Conservation (phyloP, 2,113 vertebrate species). For the Meles meles region DNA sequence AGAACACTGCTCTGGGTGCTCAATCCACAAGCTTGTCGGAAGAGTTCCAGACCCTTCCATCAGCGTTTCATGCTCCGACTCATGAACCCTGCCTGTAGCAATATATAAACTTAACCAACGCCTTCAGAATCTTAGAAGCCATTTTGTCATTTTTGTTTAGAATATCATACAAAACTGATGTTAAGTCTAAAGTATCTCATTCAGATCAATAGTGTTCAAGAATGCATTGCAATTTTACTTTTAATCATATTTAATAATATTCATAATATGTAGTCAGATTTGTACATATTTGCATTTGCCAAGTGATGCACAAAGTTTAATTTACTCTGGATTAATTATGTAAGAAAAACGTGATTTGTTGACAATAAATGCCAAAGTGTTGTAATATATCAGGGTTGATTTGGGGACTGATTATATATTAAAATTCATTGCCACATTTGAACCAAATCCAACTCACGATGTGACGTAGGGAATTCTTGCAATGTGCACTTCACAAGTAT, state of each 20-base stretch:
- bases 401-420: neutral
- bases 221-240: neutral
- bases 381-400: neutral
- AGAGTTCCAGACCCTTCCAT: neutral
- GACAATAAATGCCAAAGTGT: conserved; percentile 30
- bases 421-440: neutral
- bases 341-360: conserved; percentile 48
- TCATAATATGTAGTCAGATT: conserved; percentile 2
- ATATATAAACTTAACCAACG: neutral
- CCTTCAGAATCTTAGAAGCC: neutral
- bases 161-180: neutral
- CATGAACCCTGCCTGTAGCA: rapidly evolving
- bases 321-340: conserved; percentile 58
- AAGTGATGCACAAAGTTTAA: conserved; percentile 44
- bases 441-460: neutral
- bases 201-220: neutral
- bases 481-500: neutral
- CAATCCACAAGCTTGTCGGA: neutral
- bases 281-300: conserved; percentile 40
- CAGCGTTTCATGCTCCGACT: neutral
- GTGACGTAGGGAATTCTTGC: neutral
- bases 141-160: neutral
- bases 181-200: neutral
- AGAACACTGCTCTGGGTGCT: neutral
- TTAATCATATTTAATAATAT: conserved; percentile 40